Conservation (phyloP, 2,797 vertebrate genomes). For the Helostoma temminkii region DNA sequence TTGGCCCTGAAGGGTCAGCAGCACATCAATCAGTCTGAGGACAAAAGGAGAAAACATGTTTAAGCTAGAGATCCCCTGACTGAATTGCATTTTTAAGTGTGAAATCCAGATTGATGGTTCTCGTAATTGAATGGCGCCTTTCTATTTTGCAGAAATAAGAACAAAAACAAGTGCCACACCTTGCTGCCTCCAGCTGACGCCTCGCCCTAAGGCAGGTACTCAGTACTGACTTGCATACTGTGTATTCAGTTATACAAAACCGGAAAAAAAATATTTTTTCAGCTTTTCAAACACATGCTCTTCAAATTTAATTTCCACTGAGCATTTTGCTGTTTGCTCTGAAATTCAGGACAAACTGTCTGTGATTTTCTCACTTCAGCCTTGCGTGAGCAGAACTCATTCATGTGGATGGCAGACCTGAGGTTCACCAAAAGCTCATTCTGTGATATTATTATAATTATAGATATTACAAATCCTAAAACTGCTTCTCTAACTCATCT, state of each 20-base stretch:
- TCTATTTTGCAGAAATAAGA: slow-evolving; percentile 5
- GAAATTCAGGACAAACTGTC: slow-evolving; percentile 4
- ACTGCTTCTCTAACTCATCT: not conserved
- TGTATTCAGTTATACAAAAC: slow-evolving; percentile 15
- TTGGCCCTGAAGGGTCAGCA: slow-evolving; percentile 85
- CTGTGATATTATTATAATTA: not conserved
- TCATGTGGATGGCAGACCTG: not conserved
- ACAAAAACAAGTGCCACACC: slow-evolving; percentile 64
- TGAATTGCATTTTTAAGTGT: too few species aligned
- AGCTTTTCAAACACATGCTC: slow-evolving; percentile 21
- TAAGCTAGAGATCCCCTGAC: slow-evolving; percentile 9
- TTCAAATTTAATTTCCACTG: slow-evolving; percentile 16
- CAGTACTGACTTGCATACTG: slow-evolving; percentile 19
- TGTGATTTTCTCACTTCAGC: slow-evolving; percentile 3
- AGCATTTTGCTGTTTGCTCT: slow-evolving; percentile 10
- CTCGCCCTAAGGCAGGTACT: slow-evolving; percentile 39
- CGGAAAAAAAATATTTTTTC: slow-evolving; percentile 3
- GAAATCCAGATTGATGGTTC: slow-evolving; percentile 9
- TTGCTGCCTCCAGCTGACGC: slow-evolving; percentile 46
- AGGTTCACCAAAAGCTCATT: slow-evolving; percentile 4
- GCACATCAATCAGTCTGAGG: slow-evolving; percentile 92
- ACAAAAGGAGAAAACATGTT: slow-evolving; percentile 45
- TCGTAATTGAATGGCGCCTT: slow-evolving; percentile 16
- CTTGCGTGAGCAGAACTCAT: not conserved
- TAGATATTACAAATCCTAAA: not conserved